Evolutionary conservation across 2,113 vertebrate genomes (phyloP).

Genomic region (Centropus unirufus): DNA sequence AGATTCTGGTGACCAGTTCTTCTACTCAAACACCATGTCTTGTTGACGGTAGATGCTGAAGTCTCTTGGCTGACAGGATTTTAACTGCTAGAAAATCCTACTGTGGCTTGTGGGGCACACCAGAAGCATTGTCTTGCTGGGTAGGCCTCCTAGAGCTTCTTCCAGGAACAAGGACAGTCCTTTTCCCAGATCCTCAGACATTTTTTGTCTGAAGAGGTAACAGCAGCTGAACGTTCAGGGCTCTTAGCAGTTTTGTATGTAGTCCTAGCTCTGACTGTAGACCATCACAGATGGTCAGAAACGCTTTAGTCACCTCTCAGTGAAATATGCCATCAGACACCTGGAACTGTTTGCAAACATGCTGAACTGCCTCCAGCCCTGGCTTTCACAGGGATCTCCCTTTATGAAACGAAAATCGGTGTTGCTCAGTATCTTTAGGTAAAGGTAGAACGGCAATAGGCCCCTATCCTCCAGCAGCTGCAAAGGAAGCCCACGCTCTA

Average conservation of each 20-base stretch:
- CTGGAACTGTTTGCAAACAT: background rate
- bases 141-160: background rate
- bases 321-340: background rate
- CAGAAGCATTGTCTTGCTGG: background rate
- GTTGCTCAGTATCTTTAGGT: background rate
- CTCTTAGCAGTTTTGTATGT: background rate
- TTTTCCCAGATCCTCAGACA: background rate
- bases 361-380: background rate
- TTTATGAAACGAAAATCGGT: background rate
- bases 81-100: background rate
- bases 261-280: background rate
- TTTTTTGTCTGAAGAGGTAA: background rate
- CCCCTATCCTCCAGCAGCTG: background rate
- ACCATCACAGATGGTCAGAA: background rate
- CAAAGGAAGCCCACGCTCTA: background rate
- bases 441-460: background rate
- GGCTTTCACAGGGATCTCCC: rapidly evolving
- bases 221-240: background rate
- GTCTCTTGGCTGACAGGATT: background rate
- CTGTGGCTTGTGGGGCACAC: rapidly evolving
- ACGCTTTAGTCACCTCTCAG: background rate
- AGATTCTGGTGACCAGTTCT: background rate
- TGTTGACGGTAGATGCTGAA: background rate
- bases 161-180: background rate
- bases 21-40: background rate